These are phyloP conservation scores for Scomber colias DNA, from an alignment of 2,113 vertebrate species.

Conservation along the genomic window DNA sequence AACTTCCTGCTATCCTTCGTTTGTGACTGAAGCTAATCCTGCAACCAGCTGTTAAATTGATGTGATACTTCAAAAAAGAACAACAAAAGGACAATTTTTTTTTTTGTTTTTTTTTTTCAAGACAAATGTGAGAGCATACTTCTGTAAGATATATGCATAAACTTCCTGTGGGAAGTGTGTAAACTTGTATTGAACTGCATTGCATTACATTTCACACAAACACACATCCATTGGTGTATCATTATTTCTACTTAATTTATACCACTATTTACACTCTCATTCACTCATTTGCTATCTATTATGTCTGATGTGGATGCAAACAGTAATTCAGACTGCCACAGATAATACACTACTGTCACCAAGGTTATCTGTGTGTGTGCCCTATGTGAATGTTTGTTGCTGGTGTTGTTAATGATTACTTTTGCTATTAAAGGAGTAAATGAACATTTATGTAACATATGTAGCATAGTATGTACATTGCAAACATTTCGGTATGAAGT, in stretches of 20 bases:
- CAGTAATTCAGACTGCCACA: slow-evolving; percentile 18
- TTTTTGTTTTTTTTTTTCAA: no score
- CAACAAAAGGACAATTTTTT: no score
- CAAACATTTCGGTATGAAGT: background rate
- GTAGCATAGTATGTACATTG: background rate
- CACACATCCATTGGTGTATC: background rate
- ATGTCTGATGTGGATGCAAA: background rate
- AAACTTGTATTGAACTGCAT: background rate
- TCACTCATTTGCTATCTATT: background rate
- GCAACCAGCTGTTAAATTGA: background rate
- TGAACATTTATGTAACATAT: background rate
- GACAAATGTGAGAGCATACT: background rate
- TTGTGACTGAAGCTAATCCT: background rate
- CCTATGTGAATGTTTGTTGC: background rate
- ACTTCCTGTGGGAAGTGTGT: background rate
- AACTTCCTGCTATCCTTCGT: background rate
- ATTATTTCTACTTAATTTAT: background rate
- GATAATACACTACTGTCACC: slow-evolving; percentile 7
- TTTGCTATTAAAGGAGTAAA: background rate
- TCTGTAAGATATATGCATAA: background rate
- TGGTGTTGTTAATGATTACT: background rate
- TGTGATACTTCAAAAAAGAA: no score
- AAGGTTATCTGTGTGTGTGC: background rate
- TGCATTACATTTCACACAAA: background rate
- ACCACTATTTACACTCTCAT: background rate